Percentiles rank a stretch among this genome's conserved stretches.
phyloP scores from a whole-genome alignment of 2,113 vertebrate genomes.

The Dasypus novemcinctus region DNA sequence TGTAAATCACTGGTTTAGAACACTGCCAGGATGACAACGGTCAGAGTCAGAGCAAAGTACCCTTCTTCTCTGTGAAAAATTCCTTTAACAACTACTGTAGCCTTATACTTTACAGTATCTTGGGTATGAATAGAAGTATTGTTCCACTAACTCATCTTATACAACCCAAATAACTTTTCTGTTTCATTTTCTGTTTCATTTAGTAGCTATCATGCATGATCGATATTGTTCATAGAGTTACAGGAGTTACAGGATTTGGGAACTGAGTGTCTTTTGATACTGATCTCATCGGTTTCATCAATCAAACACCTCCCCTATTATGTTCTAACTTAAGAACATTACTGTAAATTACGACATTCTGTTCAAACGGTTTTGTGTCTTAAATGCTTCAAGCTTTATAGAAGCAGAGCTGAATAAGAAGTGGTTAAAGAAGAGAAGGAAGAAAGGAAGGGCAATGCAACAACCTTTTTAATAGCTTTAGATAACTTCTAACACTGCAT shows the following conservation, averaged over 20 bases:
- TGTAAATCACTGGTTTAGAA: background rate
- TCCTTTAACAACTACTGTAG: background rate
- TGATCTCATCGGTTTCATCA: constrained; percentile 11
- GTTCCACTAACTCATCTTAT: background rate
- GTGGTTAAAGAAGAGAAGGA: background rate
- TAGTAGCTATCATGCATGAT: background rate
- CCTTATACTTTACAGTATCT: background rate
- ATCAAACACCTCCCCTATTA: background rate
- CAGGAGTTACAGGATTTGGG: background rate
- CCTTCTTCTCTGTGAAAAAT: background rate
- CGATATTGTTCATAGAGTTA: background rate
- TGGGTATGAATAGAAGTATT: background rate
- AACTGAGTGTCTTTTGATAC: background rate
- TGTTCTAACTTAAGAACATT: background rate
- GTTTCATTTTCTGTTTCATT: background rate
- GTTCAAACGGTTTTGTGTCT: background rate
- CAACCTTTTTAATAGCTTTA: background rate
- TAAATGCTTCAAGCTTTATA: background rate
- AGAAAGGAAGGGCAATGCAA: background rate
- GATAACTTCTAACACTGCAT: background rate
- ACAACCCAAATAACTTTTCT: background rate
- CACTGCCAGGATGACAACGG: background rate
- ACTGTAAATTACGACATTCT: background rate
- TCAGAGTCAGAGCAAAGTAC: background rate
- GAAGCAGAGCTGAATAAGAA: background rate